phyloP scores from a whole-genome alignment of 92 coral and sea anemone genomes.

The Chrysogorgia sp. region DNA sequence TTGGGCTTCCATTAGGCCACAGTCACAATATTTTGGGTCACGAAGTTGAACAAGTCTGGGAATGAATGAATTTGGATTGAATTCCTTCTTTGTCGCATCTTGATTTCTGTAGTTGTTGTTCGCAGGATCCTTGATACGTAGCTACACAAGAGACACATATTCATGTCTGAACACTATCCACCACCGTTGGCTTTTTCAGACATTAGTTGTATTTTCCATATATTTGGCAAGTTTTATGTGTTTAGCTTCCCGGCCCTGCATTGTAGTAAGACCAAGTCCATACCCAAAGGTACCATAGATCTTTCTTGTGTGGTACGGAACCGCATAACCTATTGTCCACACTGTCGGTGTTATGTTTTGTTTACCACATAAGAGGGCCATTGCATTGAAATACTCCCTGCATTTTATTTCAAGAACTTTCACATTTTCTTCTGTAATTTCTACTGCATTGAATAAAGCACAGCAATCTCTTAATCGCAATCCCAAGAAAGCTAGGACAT shows the following conservation, averaged over 20 bases:
- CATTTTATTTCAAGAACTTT: not conserved
- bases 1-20: not conserved
- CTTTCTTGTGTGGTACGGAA: not conserved
- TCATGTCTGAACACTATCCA: too few species aligned
- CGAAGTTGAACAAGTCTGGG: too few species aligned
- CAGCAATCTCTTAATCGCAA: slow-evolving; percentile 1
- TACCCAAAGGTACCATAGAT: not conserved
- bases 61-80: too few species aligned
- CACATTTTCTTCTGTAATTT: not conserved
- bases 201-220: too few species aligned
- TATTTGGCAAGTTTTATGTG: too few species aligned
- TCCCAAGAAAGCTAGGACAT: not conserved
- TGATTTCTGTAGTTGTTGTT: too few species aligned
- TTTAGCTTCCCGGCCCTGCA: slow-evolving; percentile 2
- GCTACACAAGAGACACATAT: too few species aligned
- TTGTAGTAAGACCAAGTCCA: slow-evolving; percentile 6
- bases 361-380: not conserved
- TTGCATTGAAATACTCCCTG: slow-evolving; percentile 1
- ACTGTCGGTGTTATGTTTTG: slow-evolving; percentile 11
- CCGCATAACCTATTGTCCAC: not conserved
- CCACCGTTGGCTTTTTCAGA: not conserved
- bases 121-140: too few species aligned
- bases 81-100: too few species aligned
- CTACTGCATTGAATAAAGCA: slow-evolving; percentile 5
- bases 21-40: too few species aligned